Evolutionary conservation across 2,797 vertebrate species (phyloP).

Genomic region (Basileuterus tristriatus): DNA sequence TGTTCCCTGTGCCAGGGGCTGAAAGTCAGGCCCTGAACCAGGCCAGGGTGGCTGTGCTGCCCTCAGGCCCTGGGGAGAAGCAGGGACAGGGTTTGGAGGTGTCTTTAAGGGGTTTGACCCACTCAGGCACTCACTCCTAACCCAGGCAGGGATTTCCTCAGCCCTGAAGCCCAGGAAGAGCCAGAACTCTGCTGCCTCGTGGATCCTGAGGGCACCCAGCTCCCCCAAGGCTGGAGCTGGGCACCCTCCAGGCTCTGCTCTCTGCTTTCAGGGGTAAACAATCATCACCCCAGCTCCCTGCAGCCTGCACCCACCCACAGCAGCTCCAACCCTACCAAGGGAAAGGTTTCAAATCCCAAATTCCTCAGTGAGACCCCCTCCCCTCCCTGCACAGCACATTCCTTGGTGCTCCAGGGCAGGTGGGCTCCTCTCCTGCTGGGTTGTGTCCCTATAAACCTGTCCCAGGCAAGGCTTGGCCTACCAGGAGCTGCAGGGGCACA

Average conservation of each 20-base stretch:
- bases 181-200: rapidly evolving
- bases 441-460: neutral
- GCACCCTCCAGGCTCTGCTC: neutral
- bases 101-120: neutral
- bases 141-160: neutral
- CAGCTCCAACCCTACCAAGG: neutral
- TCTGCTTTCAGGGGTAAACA: neutral
- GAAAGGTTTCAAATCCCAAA: neutral
- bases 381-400: neutral
- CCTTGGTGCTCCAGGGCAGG: neutral
- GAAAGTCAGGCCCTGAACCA: no score
- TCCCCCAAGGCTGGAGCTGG: neutral
- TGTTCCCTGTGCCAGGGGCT: neutral
- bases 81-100: neutral
- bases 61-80: no score
- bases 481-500: neutral
- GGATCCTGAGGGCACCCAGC: neutral
- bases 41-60: no score
- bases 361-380: rapidly evolving
- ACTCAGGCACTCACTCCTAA: neutral
- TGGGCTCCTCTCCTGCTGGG: neutral
- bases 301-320: neutral
- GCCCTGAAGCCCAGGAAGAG: neutral
- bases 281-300: neutral
- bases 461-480: neutral